Evolutionary conservation across 2,888 invertebrate genomes (phyloP).

Genomic region (Andrena bicolor): DNA sequence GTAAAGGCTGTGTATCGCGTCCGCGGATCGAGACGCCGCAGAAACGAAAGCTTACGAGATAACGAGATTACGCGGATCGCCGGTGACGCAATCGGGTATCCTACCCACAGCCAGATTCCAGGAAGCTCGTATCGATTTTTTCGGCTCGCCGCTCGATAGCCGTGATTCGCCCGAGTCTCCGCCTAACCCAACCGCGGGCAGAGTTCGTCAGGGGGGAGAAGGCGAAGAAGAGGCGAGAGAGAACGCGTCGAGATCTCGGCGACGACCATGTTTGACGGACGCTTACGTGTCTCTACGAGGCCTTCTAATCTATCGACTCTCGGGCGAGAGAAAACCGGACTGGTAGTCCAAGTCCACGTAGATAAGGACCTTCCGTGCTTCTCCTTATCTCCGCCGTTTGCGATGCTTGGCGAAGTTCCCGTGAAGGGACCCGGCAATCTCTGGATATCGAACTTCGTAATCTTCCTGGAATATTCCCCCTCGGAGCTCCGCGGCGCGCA

Average conservation of each 20-base stretch:
- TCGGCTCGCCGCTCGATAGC: constrained; percentile 31
- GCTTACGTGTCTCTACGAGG: constrained; percentile 64
- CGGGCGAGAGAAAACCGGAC: constrained; percentile 36
- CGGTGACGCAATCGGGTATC: constrained; percentile 58
- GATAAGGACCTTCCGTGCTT: constrained; percentile 69
- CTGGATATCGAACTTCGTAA: constrained; percentile 4
- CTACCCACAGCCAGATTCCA: constrained; percentile 55
- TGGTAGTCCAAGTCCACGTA: constrained; percentile 63
- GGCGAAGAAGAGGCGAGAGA: neutral
- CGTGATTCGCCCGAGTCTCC: neutral
- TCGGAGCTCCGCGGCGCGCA: neutral
- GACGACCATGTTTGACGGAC: constrained; percentile 4
- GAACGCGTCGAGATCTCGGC: constrained; percentile 20
- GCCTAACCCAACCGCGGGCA: neutral
- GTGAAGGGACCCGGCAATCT: constrained; percentile 21
- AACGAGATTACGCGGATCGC: constrained; percentile 67
- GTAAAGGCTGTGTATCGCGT: neutral
- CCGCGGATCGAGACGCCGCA: constrained; percentile 11
- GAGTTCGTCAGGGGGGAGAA: too few species aligned
- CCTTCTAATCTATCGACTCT: constrained; percentile 63
- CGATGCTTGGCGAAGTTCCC: constrained; percentile 12
- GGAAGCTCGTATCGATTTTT: constrained; percentile 57
- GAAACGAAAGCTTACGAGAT: constrained; percentile 60
- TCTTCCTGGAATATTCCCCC: neutral
- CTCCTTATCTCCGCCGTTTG: constrained; percentile 44